Evolutionary conservation across 2,888 invertebrate species (phyloP).

Genomic region (Orthosia gothica): DNA sequence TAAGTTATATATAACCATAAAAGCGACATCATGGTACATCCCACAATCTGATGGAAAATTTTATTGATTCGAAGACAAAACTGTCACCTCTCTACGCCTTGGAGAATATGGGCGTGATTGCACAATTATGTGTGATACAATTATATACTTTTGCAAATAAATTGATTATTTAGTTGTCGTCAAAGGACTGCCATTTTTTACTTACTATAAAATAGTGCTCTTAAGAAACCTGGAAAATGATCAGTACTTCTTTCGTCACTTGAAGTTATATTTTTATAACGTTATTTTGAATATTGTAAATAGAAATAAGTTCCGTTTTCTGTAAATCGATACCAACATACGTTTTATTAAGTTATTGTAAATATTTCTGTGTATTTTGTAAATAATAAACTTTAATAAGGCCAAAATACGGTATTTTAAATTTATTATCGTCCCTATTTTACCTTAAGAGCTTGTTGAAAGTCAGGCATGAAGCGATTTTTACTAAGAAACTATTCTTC

Average conservation of each 20-base stretch:
- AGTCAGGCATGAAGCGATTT: no score
- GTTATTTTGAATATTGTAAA: constrained; percentile 43
- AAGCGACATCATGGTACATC: constrained; percentile 6
- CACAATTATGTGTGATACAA: not conserved
- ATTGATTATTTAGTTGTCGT: constrained; percentile 9
- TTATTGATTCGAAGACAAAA: not conserved
- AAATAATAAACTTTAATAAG: constrained; percentile 51
- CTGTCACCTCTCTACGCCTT: not conserved
- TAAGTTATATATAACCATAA: not conserved
- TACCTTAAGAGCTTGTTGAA: no score
- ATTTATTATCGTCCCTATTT: no score
- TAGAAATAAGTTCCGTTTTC: constrained; percentile 41
- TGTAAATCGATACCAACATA: constrained; percentile 13
- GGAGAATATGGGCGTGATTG: not conserved
- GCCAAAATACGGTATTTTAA: not conserved
- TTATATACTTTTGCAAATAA: constrained; percentile 3
- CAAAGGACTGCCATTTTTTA: constrained; percentile 6
- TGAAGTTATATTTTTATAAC: constrained; percentile 34
- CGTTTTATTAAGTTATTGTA: constrained; percentile 43
- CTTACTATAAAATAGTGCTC: not conserved
- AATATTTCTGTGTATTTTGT: constrained; percentile 63
- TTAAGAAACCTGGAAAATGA: not conserved
- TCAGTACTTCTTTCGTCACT: not conserved
- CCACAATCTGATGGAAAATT: not conserved
- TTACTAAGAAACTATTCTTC: no score